A percentile compares a stretch with the other conserved stretches of the same genome.
These are phyloP conservation scores for Pyrocephalus nanus DNA, from an alignment of 2,797 vertebrate genomes.

Conservation along the genomic window DNA sequence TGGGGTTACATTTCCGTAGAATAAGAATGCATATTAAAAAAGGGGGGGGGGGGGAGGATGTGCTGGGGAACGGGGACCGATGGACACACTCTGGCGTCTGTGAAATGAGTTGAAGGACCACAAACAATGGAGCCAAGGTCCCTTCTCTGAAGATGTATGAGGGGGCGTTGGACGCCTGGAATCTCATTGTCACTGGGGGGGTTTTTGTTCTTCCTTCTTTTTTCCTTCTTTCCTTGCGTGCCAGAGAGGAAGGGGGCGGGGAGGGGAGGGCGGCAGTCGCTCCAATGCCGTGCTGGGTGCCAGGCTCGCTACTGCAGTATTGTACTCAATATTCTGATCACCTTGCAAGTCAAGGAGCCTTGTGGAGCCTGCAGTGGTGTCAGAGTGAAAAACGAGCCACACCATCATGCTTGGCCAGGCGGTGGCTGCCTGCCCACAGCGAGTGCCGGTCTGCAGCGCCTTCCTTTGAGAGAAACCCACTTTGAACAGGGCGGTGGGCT, in stretches of 20 bases:
- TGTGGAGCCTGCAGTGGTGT: conserved; percentile 67
- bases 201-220: neutral
- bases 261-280: neutral
- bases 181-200: neutral
- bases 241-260: neutral
- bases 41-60: neutral
- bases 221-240: neutral
- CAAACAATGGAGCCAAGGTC: conserved; percentile 40
- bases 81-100: neutral
- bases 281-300: conserved; percentile 35
- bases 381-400: conserved; percentile 74
- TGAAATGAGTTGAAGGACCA: neutral
- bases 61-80: neutral
- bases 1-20: neutral
- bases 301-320: conserved; percentile 63
- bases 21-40: conserved; percentile 24
- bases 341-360: conserved; percentile 68
- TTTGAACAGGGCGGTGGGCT: neutral
- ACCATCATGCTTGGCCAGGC: conserved; percentile 46
- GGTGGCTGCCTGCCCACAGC: conserved; percentile 56
- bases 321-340: conserved; percentile 71
- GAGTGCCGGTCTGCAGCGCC: conserved; percentile 32
- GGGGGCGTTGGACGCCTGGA: neutral
- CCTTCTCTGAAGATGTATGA: conserved; percentile 20
- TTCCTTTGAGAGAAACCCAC: conserved; percentile 20